Evolutionary conservation across 2,113 vertebrate species (phyloP).

Genomic region (Ammodytes marinus): DNA sequence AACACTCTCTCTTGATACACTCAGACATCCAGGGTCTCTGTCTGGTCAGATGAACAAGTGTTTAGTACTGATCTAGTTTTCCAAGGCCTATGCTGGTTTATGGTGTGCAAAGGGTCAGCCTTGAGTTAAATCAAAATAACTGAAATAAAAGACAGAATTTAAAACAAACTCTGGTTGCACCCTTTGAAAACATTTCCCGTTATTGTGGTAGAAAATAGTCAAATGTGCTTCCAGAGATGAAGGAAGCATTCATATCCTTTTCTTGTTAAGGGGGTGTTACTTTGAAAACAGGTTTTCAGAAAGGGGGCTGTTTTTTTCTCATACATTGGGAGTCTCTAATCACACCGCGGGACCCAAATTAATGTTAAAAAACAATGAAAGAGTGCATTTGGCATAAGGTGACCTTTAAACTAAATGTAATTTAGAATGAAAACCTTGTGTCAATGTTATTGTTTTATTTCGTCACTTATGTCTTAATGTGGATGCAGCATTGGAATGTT

Average conservation of each 20-base stretch:
- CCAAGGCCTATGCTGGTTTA: conserved; percentile 14
- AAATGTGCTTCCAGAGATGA: neutral
- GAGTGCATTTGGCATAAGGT: too few species aligned
- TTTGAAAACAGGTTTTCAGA: too few species aligned
- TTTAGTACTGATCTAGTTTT: conserved; percentile 7
- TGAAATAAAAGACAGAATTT: neutral
- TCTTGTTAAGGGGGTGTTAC: neutral
- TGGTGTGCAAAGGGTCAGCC: conserved; percentile 5
- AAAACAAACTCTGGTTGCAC: conserved; percentile 10
- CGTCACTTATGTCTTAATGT: too few species aligned
- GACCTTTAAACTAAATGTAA: too few species aligned
- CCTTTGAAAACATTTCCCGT: neutral
- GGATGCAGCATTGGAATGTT: too few species aligned
- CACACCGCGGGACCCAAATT: too few species aligned
- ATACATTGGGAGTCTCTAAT: too few species aligned
- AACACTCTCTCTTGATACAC: neutral
- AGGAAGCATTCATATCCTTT: neutral
- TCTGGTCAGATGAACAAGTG: conserved; percentile 6
- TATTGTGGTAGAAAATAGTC: conserved; percentile 1
- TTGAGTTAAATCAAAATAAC: conserved; percentile 31
- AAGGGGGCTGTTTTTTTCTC: too few species aligned
- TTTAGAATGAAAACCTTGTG: too few species aligned
- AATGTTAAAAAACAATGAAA: too few species aligned
- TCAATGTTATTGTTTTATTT: too few species aligned
- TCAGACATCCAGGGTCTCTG: neutral